A percentile compares a stretch with the other conserved stretches of the same genome.
Conservation (phyloP, 2,113 vertebrate genomes). For the Saimiri boliviensis region DNA sequence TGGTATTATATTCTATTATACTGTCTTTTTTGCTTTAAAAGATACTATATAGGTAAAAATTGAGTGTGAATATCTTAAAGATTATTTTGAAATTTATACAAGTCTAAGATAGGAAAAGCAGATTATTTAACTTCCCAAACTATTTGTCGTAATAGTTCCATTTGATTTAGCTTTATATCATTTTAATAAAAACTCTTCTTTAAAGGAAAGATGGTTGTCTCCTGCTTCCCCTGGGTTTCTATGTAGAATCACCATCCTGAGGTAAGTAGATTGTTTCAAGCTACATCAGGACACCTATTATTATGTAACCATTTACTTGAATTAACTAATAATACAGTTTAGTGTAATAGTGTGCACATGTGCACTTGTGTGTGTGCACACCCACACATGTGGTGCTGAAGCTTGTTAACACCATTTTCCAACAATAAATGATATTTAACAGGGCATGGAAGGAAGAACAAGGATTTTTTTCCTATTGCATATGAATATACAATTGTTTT, state of each 20-base stretch:
- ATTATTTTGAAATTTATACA: neutral
- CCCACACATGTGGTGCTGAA: neutral
- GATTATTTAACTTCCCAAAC: neutral
- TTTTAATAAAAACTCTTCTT: neutral
- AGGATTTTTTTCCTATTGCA: neutral
- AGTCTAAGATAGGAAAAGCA: neutral
- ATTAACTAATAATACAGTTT: neutral
- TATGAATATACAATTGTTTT: neutral
- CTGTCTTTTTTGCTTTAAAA: neutral
- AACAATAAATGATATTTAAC: neutral
- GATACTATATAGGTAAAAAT: neutral
- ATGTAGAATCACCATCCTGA: neutral
- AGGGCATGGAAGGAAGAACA: neutral
- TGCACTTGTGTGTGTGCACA: neutral
- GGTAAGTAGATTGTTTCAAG: neutral
- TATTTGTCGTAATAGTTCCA: neutral
- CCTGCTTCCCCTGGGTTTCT: neutral
- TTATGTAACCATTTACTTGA: neutral
- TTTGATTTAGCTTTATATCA: constrained; percentile 7
- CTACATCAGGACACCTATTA: neutral
- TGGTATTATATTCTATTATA: neutral
- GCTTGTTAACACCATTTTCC: neutral
- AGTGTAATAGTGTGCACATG: too few relatives aligned
- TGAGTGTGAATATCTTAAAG: neutral
- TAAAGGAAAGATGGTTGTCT: neutral